phyloP scores from a whole-genome alignment of 2,797 vertebrate genomes.

The Phalanger gymnotis region DNA sequence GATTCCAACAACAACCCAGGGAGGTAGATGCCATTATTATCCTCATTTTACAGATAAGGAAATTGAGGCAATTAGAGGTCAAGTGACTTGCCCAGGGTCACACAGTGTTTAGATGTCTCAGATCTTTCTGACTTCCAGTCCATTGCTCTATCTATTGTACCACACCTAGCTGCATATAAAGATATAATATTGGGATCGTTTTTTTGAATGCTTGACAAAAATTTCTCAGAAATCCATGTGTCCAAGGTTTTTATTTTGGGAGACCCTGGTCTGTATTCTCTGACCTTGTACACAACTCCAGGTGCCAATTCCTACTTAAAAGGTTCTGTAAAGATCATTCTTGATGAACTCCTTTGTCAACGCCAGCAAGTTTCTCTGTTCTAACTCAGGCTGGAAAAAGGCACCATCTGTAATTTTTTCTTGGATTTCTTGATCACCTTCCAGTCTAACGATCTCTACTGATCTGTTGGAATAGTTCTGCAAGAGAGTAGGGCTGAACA shows the following conservation, averaged over 20 bases:
- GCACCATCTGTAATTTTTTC: background rate
- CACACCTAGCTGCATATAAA: background rate
- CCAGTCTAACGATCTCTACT: background rate
- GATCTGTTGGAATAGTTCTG: background rate
- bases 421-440: background rate
- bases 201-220: background rate
- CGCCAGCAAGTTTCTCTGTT: background rate
- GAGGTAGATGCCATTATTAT: background rate
- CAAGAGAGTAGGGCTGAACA: background rate
- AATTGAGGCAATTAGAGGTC: background rate
- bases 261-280: background rate
- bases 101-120: background rate
- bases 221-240: background rate
- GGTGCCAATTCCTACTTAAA: background rate
- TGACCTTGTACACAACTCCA: background rate
- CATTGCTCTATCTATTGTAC: background rate
- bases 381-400: background rate
- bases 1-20: background rate
- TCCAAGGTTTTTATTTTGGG: background rate
- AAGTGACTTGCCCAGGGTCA: background rate
- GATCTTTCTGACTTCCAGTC: background rate
- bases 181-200: background rate
- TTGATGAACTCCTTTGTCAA: background rate
- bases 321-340: background rate
- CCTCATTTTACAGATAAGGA: background rate